These are phyloP conservation scores for Anoncus sp. DNA, from an alignment of 2,888 invertebrate species.

Conservation along the genomic window DNA sequence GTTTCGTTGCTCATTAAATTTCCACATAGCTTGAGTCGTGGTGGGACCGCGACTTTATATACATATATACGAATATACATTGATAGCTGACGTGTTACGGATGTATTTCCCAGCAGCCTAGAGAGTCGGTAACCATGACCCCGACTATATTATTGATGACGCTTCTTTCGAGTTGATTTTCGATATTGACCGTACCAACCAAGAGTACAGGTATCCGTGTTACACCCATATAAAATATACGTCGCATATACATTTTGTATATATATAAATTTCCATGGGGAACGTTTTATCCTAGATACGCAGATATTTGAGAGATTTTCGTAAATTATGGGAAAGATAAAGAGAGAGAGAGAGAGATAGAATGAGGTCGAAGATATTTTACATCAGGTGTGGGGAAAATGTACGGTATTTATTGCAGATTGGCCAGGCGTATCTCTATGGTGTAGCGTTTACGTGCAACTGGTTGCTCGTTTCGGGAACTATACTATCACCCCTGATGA, in stretches of 20 bases:
- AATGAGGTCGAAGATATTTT: slow-evolving; percentile 39
- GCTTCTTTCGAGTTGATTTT: not conserved
- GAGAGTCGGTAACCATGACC: not conserved
- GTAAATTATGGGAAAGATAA: not conserved
- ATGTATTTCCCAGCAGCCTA: not conserved
- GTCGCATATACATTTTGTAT: no score
- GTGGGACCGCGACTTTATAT: not conserved
- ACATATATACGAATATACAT: no score
- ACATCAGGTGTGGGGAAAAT: not conserved
- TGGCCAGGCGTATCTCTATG: slow-evolving; percentile 69
- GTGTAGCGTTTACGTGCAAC: slow-evolving; percentile 71
- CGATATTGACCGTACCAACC: not conserved
- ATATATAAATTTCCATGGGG: no score
- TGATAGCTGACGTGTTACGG: not conserved
- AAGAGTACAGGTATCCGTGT: not conserved
- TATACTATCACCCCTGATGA: slow-evolving; percentile 68
- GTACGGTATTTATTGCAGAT: slow-evolving; percentile 68
- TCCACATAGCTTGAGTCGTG: slow-evolving; percentile 17
- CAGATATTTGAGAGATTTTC: not conserved
- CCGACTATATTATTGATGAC: not conserved
- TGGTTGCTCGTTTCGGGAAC: slow-evolving; percentile 70
- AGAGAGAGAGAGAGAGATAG: slow-evolving; percentile 52
- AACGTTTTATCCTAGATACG: not conserved
- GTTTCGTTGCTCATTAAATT: slow-evolving; percentile 37
- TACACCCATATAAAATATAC: no score